Evolutionary conservation across 2,113 vertebrate genomes (phyloP).

Genomic region (Numida meleagris): DNA sequence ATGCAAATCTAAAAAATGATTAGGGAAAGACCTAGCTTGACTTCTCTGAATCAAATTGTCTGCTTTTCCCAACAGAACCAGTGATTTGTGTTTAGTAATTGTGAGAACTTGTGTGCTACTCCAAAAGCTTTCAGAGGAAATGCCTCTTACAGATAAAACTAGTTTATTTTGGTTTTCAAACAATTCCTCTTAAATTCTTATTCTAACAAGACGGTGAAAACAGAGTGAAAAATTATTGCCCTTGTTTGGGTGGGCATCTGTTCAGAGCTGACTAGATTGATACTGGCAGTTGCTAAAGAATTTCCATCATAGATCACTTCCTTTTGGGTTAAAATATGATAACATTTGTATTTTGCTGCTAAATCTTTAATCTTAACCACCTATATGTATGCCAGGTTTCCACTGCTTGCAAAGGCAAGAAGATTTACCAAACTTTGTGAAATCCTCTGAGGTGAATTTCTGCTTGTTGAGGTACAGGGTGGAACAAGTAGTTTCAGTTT

Average conservation of each 20-base stretch:
- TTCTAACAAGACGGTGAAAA: not conserved
- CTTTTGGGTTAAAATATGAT: not conserved
- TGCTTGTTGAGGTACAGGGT: not conserved
- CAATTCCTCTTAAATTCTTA: not conserved
- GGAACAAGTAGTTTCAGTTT: not conserved
- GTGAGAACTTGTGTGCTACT: not conserved
- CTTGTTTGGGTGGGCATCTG: accelerated
- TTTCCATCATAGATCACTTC: not conserved
- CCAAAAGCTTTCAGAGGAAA: not conserved
- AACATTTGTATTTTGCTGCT: not conserved
- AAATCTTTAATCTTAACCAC: not conserved
- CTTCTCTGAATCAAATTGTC: not conserved
- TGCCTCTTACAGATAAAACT: not conserved
- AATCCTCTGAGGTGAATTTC: not conserved
- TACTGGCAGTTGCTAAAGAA: not conserved
- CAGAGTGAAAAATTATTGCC: not conserved
- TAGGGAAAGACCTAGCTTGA: not conserved
- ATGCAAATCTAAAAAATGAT: not conserved
- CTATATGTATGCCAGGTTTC: not conserved
- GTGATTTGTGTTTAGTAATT: not conserved
- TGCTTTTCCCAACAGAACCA: not conserved
- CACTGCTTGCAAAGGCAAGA: not conserved
- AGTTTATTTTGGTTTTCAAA: not conserved
- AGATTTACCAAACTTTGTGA: not conserved
- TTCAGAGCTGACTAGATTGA: not conserved